Conservation (phyloP, 1,140 invertebrate genomes). For the Fopius arisanus region DNA sequence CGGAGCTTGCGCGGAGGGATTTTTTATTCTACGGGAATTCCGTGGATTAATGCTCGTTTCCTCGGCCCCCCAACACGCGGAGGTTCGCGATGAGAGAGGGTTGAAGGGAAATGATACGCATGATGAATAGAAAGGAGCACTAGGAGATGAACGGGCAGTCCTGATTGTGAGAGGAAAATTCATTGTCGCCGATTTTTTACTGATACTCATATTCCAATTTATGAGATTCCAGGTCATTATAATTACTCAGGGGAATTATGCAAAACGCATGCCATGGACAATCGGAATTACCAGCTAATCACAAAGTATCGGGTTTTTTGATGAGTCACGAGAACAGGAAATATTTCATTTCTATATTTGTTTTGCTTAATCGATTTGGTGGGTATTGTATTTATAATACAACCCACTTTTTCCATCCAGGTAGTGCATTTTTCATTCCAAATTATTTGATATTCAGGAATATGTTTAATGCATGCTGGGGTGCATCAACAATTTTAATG, state of each 20-base stretch:
- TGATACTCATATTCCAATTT: background rate
- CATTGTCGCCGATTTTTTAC: background rate
- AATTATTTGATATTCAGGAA: no score
- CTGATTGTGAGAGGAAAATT: background rate
- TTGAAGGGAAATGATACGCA: background rate
- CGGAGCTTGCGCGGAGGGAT: conserved; percentile 44
- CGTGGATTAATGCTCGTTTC: background rate
- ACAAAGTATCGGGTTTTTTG: background rate
- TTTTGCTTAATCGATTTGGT: background rate
- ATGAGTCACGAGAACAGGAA: background rate
- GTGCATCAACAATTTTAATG: no score
- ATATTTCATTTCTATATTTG: conserved; percentile 5
- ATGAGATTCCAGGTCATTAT: background rate
- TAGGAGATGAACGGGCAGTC: background rate
- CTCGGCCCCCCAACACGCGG: background rate
- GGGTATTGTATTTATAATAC: background rate
- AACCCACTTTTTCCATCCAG: no score
- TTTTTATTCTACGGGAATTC: background rate
- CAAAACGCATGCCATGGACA: background rate
- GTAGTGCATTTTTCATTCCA: no score
- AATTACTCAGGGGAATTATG: background rate
- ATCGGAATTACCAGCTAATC: background rate
- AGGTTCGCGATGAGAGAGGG: background rate
- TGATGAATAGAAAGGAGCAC: background rate
- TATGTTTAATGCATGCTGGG: no score